Evolutionary conservation across 2,888 invertebrate species (phyloP), one percentile per base, ranked within the genome.

Genomic region (Mythimna ferrago): DNA sequence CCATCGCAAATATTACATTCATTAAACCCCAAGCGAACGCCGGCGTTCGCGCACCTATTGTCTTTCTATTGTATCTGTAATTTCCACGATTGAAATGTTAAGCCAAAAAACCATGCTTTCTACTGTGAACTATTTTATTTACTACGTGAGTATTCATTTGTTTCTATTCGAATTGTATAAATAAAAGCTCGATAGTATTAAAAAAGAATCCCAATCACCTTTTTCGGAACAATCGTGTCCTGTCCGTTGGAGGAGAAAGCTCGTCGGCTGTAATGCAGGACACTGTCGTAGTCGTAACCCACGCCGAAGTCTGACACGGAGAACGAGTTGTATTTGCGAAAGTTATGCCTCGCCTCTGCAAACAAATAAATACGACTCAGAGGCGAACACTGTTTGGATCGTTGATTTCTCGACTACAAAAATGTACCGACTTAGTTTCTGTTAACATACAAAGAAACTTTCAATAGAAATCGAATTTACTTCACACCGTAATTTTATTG

Each of bases 231-330:
- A 78, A 98, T 97, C 6, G 98, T 98, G 64, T 96, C 96, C 90
- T 97, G 93, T 9, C 97, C 97, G 90, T 98, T 97, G 85, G 96
- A 96, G 44, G 98, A 97, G 92, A 98, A 98, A 65, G 98, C 98
- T 83, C 96, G 95, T 57, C 96, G 96, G 83, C 97, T 97, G 88
- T 98, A 98, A 90, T 98, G 98, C 97, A 98, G 97, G 48, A 98
- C 97, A 89, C 98, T 98, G 73, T 97, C 96, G 88, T 98, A 98
- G 93, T 98, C 98, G 88, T 98, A 98, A 19, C 96, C 96, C 58
- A 97, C 96, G 19, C 97, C 97, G 87, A 97, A 98, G 90, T 97
- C 97, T 9, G 97, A 97, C 56, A 98, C 97, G 35, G 97, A 94
- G 68, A 96, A 96, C 66, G 96, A 94, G 73, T 97, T 97, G 90